Conservation (phyloP, 2,113 vertebrate species). For the Pituophis catenifer region DNA sequence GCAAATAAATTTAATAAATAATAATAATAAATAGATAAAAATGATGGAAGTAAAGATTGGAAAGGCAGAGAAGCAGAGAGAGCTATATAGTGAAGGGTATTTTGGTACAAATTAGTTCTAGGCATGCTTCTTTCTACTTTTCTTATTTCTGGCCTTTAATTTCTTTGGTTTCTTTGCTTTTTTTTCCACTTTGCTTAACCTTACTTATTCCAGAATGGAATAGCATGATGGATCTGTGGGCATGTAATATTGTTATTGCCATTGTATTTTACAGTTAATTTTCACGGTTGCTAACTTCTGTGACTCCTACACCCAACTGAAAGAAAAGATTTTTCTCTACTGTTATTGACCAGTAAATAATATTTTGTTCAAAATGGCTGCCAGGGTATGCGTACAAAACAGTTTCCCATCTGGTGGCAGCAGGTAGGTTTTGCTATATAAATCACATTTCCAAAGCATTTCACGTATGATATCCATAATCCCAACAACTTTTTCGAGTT, state of each 20-base stretch:
- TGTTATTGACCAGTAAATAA: not conserved
- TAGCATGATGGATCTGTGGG: not conserved
- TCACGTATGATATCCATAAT: not conserved
- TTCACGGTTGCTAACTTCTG: not conserved
- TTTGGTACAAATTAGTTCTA: not conserved
- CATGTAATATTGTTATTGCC: not conserved
- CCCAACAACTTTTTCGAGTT: not conserved
- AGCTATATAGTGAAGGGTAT: not conserved
- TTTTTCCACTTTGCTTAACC: not conserved
- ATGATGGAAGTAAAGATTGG: not conserved
- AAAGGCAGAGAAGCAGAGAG: not conserved
- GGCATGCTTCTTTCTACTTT: not conserved
- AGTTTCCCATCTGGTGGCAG: not conserved
- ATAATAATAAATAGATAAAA: not conserved
- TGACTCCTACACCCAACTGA: not conserved
- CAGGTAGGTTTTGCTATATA: not conserved
- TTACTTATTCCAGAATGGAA: not conserved
- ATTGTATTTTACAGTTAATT: not conserved
- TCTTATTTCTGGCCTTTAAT: not conserved
- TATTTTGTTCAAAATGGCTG: not conserved
- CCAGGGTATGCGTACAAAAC: not conserved
- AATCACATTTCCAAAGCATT: not conserved
- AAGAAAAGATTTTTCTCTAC: not conserved
- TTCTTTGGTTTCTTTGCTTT: not conserved
- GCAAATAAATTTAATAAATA: not conserved